Evolutionary conservation across 2,797 vertebrate genomes (phyloP).

Genomic region (Podarcis lilfordi): DNA sequence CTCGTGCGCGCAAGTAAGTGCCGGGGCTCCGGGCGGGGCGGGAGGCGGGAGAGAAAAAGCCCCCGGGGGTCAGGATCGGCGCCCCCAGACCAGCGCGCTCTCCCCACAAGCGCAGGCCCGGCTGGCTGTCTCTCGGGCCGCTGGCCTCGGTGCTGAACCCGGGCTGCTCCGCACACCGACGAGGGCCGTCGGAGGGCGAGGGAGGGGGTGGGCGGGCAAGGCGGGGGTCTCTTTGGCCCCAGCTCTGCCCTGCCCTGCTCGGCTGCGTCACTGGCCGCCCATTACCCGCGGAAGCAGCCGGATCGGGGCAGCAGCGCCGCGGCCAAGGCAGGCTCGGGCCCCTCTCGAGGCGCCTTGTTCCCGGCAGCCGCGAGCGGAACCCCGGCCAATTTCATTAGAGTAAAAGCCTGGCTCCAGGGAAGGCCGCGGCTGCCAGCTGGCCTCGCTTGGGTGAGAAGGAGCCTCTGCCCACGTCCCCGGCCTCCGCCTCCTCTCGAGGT

Average conservation of each 20-base stretch:
- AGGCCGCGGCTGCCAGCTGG: neutral
- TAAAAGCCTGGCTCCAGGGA: neutral
- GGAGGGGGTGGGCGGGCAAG: too few species aligned
- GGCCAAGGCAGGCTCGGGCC: neutral
- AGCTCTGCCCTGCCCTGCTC: neutral
- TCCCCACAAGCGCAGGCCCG: too few species aligned
- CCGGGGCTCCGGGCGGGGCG: neutral
- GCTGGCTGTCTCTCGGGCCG: neutral
- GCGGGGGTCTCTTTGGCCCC: neutral
- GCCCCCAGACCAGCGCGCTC: neutral
- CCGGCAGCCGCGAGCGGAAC: neutral
- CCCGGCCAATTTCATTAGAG: slow-evolving; percentile 5
- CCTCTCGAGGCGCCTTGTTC: neutral
- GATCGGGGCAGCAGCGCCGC: neutral
- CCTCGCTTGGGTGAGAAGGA: neutral
- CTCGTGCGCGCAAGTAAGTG: slow-evolving; percentile 92
- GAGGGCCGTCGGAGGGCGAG: too few species aligned
- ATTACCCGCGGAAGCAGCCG: neutral
- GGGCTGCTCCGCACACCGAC: neutral
- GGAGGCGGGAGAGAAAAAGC: neutral
- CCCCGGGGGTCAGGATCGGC: too few species aligned
- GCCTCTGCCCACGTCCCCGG: neutral
- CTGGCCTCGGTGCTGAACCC: neutral
- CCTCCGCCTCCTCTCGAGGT: neutral
- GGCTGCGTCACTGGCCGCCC: neutral